A percentile compares a stretch with the other conserved stretches of the same genome.
Conservation (phyloP, 92 coral and sea anemone genomes). For the Pocillopora grandis region DNA sequence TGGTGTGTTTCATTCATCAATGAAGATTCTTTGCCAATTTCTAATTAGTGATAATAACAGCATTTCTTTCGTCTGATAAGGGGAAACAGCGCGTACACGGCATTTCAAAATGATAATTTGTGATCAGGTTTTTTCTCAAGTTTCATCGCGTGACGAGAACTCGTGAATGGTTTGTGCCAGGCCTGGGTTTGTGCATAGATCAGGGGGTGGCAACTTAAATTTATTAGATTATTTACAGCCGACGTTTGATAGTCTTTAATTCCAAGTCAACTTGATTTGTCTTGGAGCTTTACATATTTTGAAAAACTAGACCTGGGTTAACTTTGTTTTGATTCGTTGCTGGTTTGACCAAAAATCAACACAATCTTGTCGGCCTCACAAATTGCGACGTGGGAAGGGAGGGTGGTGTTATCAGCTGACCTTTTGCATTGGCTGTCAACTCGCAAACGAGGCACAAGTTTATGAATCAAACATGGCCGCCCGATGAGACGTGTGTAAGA, state of each 20-base stretch:
- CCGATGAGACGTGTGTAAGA: constrained; percentile 11
- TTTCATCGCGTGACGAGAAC: background rate
- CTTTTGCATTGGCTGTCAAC: background rate
- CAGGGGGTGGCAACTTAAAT: too few species aligned
- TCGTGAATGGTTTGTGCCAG: background rate
- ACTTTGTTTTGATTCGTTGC: too few species aligned
- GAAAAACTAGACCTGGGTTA: too few species aligned
- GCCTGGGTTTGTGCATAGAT: too few species aligned
- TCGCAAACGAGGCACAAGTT: constrained; percentile 35
- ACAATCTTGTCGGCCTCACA: background rate
- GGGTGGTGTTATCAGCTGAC: constrained; percentile 9
- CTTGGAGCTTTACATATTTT: too few species aligned
- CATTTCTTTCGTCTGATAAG: background rate
- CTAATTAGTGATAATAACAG: background rate
- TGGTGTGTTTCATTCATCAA: background rate
- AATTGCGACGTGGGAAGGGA: constrained; percentile 29
- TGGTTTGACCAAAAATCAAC: background rate
- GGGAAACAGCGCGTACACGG: background rate
- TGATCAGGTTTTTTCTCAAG: too few species aligned
- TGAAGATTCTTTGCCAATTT: background rate
- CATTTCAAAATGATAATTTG: background rate
- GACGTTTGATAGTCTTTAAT: too few species aligned
- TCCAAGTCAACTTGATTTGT: too few species aligned
- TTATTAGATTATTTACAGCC: too few species aligned
- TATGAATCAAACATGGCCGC: constrained; percentile 40